Evolutionary conservation across 2,797 vertebrate genomes (phyloP).

Genomic region (Alectoris magna): DNA sequence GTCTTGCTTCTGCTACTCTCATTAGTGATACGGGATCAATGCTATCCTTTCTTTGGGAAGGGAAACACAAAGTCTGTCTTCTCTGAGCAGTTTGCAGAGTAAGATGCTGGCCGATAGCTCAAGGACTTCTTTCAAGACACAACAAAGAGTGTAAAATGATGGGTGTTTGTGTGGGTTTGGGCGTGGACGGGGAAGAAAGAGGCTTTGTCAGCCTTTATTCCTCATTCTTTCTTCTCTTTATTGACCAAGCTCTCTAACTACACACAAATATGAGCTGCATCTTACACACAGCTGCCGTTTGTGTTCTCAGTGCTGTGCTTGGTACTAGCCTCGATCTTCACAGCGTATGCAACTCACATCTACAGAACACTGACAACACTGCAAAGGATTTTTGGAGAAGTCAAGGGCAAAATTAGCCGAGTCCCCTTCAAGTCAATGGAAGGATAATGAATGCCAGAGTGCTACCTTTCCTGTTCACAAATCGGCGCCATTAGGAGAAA

Average conservation of each 20-base stretch:
- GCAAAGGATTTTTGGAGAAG: neutral
- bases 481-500: constrained; percentile 28
- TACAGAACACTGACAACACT: neutral
- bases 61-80: neutral
- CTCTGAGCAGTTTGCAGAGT: neutral
- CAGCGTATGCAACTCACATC: neutral
- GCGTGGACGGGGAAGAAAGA: neutral
- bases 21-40: neutral
- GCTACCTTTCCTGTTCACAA: neutral
- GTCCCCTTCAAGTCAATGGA: neutral
- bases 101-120: neutral
- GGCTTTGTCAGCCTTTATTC: neutral
- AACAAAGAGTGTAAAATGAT: neutral
- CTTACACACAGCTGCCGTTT: neutral
- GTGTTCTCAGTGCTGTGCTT: neutral
- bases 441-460: neutral
- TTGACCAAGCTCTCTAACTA: neutral
- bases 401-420: constrained; percentile 17
- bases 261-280: neutral
- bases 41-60: neutral
- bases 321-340: neutral
- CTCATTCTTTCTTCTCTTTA: neutral
- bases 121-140: neutral
- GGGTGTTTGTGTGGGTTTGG: neutral
- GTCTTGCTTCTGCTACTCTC: neutral